Percentiles rank a stretch among this genome's conserved stretches.
Evolutionary conservation across 2,888 invertebrate species (phyloP).

Genomic region (Phrixothrix hirtus): DNA sequence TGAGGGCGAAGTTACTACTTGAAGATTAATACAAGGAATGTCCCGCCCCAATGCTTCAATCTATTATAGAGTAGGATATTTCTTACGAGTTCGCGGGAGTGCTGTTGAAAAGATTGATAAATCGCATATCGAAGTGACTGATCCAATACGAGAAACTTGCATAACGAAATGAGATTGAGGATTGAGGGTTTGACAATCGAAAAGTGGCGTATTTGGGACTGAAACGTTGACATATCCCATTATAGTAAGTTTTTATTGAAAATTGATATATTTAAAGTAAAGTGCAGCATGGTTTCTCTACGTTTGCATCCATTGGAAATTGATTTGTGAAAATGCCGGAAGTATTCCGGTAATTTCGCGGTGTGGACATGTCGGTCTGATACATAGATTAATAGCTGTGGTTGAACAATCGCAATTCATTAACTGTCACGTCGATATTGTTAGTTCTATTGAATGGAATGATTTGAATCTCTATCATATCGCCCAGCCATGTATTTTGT

Average conservation of each 20-base stretch:
- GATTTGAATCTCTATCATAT: no score
- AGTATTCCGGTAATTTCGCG: slow-evolving; percentile 20
- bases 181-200: slow-evolving; percentile 21
- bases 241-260: slow-evolving; percentile 10
- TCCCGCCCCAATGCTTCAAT: slow-evolving; percentile 24
- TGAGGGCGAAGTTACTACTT: slow-evolving; percentile 31
- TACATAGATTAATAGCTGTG: slow-evolving; percentile 26
- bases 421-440: slow-evolving; percentile 28
- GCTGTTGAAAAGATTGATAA: slow-evolving; percentile 32
- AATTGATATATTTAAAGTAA: slow-evolving; percentile 2
- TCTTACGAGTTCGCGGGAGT: slow-evolving; percentile 23
- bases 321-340: slow-evolving; percentile 10
- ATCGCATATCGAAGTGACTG: slow-evolving; percentile 28
- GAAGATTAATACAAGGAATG: slow-evolving; percentile 34
- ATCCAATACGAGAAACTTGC: slow-evolving; percentile 28
- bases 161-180: slow-evolving; percentile 28
- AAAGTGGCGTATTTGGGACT: slow-evolving; percentile 11
- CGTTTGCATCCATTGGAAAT: background rate
- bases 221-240: slow-evolving; percentile 5
- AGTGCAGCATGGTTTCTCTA: background rate
- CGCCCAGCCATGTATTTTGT: no score
- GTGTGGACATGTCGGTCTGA: slow-evolving; percentile 26
- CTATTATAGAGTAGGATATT: slow-evolving; percentile 33
- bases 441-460: slow-evolving; percentile 15
- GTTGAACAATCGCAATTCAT: slow-evolving; percentile 31